Conservation (phyloP, 2,888 invertebrate species). For the Drosophila mulleri region DNA sequence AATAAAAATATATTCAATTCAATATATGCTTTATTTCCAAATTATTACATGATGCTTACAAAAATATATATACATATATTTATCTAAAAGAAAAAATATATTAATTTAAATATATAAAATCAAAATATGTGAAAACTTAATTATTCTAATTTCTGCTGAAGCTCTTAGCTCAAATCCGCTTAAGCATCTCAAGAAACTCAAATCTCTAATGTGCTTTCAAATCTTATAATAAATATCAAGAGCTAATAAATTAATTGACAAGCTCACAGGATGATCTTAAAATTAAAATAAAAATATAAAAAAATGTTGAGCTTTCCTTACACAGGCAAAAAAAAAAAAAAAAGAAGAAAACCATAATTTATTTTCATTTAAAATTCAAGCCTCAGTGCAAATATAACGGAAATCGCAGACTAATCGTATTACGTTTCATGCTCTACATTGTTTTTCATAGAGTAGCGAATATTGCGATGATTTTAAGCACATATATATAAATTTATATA, state of each 20-base stretch:
- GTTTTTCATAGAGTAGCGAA: slow-evolving; percentile 2
- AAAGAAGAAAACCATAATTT: not conserved
- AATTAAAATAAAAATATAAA: too few relatives aligned
- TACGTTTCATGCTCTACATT: not conserved
- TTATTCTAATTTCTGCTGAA: too few relatives aligned
- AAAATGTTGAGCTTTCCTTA: not conserved
- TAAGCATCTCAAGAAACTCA: too few relatives aligned
- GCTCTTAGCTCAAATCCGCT: too few relatives aligned
- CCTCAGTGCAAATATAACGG: not conserved
- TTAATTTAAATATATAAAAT: too few relatives aligned
- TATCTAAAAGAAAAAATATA: too few relatives aligned
- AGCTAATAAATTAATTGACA: not conserved
- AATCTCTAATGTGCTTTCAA: not conserved
- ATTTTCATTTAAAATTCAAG: not conserved
- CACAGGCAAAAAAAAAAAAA: too few relatives aligned
- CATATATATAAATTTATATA: slow-evolving; percentile 5
- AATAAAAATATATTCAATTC: too few relatives aligned
- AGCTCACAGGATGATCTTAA: not conserved
- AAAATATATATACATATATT: too few relatives aligned
- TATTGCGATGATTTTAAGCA: slow-evolving; percentile 25
- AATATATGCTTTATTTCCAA: too few relatives aligned
- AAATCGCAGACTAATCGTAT: not conserved
- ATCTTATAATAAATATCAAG: not conserved
- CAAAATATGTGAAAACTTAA: too few relatives aligned
- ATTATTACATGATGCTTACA: too few relatives aligned